These are phyloP conservation scores for Dinoponera quadriceps DNA, from an alignment of 1,140 invertebrate species.

Conservation along the genomic window DNA sequence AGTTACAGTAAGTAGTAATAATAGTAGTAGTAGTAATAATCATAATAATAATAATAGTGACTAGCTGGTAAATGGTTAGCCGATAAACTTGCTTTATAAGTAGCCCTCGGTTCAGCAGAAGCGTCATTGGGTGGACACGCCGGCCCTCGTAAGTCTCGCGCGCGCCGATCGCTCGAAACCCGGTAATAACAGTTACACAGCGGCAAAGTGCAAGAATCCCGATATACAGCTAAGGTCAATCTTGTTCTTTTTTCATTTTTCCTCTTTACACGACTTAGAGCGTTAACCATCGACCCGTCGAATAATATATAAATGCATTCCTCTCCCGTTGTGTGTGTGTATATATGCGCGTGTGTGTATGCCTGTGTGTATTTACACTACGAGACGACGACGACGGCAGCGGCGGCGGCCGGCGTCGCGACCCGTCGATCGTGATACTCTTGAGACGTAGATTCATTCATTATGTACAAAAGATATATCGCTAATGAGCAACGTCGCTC, in stretches of 20 bases:
- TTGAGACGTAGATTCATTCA: constrained; percentile 57
- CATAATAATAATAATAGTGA: constrained; percentile 65
- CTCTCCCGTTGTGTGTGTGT: constrained; percentile 6
- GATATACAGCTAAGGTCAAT: constrained; percentile 80
- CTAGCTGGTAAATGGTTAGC: constrained; percentile 69
- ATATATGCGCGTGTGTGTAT: constrained; percentile 70
- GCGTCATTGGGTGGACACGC: constrained; percentile 48
- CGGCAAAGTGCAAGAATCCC: constrained; percentile 64
- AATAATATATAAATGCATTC: constrained; percentile 78
- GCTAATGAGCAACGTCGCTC: constrained; percentile 58
- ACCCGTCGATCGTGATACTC: constrained; percentile 38
- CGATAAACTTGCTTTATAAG: constrained; percentile 67
- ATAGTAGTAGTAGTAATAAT: constrained; percentile 54
- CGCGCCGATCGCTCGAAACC: constrained; percentile 59
- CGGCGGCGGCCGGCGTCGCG: neutral
- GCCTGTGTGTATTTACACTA: neutral
- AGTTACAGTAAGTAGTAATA: constrained; percentile 63
- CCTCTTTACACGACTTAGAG: constrained; percentile 77
- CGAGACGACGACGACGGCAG: neutral
- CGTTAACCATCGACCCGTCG: constrained; percentile 75
- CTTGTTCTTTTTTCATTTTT: constrained; percentile 42
- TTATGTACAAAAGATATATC: constrained; percentile 75
- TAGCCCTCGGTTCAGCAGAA: constrained; percentile 66
- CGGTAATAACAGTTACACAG: constrained; percentile 73
- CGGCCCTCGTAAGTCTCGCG: constrained; percentile 17